Evolutionary conservation across 2,113 vertebrate species (phyloP), one percentile per base, ranked within the genome.

Genomic region (Astatoreochromis straeleni): DNA sequence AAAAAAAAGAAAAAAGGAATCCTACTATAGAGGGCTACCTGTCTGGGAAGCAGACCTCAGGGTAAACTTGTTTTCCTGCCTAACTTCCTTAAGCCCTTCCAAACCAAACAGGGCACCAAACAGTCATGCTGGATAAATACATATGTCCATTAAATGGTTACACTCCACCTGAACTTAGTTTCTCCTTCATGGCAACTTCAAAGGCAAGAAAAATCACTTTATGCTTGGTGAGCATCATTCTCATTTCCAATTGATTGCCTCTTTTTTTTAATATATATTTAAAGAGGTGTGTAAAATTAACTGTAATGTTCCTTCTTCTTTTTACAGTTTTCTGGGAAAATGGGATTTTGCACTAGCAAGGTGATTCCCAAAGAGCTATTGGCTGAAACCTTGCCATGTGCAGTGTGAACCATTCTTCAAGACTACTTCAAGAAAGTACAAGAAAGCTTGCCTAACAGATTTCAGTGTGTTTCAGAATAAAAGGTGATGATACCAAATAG

Each of bases 31-130:
- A 92, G 91, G 91, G 73, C 86, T 96, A 96, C 95, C 95, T 96
- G 96, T 96, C 90, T 94, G 86, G 83, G 87, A 91, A 86, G 91
- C 93, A 93, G 92, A 94, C 95, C 91, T 92, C 89, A 92, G 89
- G 88, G 92, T 95, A 95, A 96, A 96, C 94, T 94, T 95, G 95
- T 96, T 96, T 95, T 96, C 94, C 93, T 94, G 93, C 92, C 89
- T 91, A 80, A 96, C 95, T 96, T 96, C 96, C 96, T 96, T 89
- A 65, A 91, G 88, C 84, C 88, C 35, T 92, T 96, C 95, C 96
- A 97, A 96, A 96, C 95, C 93, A 96, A 97, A 96, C 95, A 96
- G 65, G 80, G 87, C 47, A 87, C 88, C 91, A 91, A 94, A 95
- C 87, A 96, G 92, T 94, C 92, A 90, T 78, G 89, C 92, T 95